These are phyloP conservation scores for Tryphoninae sp. DNA, from an alignment of 2,888 invertebrate genomes.

Conservation along the genomic window DNA sequence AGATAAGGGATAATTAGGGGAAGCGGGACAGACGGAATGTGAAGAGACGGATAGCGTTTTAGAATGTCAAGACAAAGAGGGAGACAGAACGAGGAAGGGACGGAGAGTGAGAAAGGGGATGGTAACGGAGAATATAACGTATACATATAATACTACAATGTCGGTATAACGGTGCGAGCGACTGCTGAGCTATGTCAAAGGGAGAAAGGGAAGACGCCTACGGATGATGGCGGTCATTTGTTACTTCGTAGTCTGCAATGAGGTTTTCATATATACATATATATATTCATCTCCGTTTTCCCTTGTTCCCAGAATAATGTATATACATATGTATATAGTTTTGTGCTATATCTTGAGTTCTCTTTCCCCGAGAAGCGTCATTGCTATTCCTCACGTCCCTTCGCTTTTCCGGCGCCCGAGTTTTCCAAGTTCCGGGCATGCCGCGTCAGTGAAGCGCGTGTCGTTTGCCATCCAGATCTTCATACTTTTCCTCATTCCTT, in stretches of 20 bases:
- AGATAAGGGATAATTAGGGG: slow-evolving; percentile 81
- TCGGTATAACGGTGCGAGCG: slow-evolving; percentile 22
- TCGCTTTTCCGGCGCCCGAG: slow-evolving; percentile 48
- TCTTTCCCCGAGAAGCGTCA: slow-evolving; percentile 48
- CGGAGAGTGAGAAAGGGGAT: slow-evolving; percentile 1
- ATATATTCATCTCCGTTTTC: slow-evolving; percentile 52
- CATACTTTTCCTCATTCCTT: neutral
- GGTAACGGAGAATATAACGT: slow-evolving; percentile 2
- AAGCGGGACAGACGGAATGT: slow-evolving; percentile 74
- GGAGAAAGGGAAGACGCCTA: slow-evolving; percentile 62
- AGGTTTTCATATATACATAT: slow-evolving; percentile 55
- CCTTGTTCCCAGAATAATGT: slow-evolving; percentile 25
- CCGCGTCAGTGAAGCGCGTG: slow-evolving; percentile 13
- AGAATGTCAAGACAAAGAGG: slow-evolving; percentile 25
- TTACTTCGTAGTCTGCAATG: slow-evolving; percentile 76
- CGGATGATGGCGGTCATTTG: slow-evolving; percentile 78
- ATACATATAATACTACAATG: slow-evolving; percentile 11
- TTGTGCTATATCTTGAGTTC: slow-evolving; percentile 49
- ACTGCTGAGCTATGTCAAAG: slow-evolving; percentile 61
- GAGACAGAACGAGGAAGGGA: neutral
- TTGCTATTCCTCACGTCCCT: slow-evolving; percentile 52
- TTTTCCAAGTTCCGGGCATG: slow-evolving; percentile 33
- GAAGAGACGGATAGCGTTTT: slow-evolving; percentile 44
- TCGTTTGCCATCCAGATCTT: slow-evolving; percentile 17
- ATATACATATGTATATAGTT: slow-evolving; percentile 1